Base-by-base conservation (phyloP, 2,888 invertebrate genomes). In the Lysandra coridon region DNA sequence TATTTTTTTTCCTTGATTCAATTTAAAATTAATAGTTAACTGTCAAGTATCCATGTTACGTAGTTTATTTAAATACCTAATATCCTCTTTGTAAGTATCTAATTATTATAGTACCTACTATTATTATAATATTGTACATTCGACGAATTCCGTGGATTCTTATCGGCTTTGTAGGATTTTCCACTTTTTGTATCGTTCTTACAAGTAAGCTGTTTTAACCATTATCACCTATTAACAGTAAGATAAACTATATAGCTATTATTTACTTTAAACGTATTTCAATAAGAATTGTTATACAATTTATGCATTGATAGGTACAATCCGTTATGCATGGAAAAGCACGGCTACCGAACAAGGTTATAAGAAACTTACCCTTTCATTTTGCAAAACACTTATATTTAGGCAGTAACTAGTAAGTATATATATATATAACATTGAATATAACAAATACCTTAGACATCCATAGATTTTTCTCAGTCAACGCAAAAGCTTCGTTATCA, bases 401-500 rank as follows among this genome's bases (percentile, higher is more conserved):
- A 81, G 81, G 80, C 7, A 81, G 79, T 80, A 80, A 81, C 81
- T 79, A 81, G 79, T 77, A 49, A 37, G 33, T 73, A 82, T 80
- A 76, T 4, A 64, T 4, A 64, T 23, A 10, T 30, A 12, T 12
- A 75, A 37, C 75, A 77, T 57, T 4, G 30, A 62, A 10, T 64
- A 12, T 12, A 75, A 37, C 75, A 77, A 60, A 3, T 83, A 90
- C 89, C 89, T 88, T 83, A 75, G 84, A 80, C 80, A 84, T 84
- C 88, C 87, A 89, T 79, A 86, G 83, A 85, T 88, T 87, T 85
- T 91, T 90, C 82, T 93, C 94, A 4, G 90, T 88, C 85, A 90
- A 86, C 82, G 90, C 89, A 85, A 91, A 94, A 74, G 89, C 94
- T 10, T 89, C 86, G 83, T 94, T 94, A 82, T 91, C 91, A 81